Evolutionary conservation across 1,140 invertebrate genomes (phyloP), one percentile per base, ranked within the genome.

Genomic region (Ostrea edulis): DNA sequence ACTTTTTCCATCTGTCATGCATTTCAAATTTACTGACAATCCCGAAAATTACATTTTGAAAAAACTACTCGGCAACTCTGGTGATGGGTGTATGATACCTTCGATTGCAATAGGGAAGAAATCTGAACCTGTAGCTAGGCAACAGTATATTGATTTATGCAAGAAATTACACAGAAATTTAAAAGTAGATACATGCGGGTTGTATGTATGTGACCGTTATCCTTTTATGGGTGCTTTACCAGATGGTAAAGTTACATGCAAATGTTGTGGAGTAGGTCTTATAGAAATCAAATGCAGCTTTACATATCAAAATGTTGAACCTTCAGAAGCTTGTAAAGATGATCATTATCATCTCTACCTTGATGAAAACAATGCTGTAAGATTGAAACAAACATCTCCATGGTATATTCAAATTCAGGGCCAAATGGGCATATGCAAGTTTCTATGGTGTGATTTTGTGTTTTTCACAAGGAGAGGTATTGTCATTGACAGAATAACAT

Each of bases 41-140:
- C 2, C 25, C 35, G 84, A 85, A 35, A 88, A 88, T 62, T 85
- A 88, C 11, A 88, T 88, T 82, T 54, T 82, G 1, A 88, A 85
- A 29, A n/a, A 51, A 17, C 82, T 88, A 12, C 35, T 88, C 8
- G 17, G 62, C 11, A 8, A 35, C 17, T 52, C 17, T 3, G 52
- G 5, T 44, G 14, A 44, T 25, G 25, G 29, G 0, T 58, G 51
- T 11, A 22, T 14, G 35, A 1, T 17, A 58, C 25, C 81, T 20
- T 82, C 87, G 2, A 52, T 85, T n/a, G 11, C 84, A 52, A 85
- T 77, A 62, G 87, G 87, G 51, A 62, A 55, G n/a, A 55, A n/a
- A n/a, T 20, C 81, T 86, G 65, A 86, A 54, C 29, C 85, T 17
- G 29, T 81, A 11, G 68, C 65, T n/a, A 86, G 85, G 25, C 65